A percentile compares a stretch with the other conserved stretches of the same genome.
Conservation (phyloP, 2,888 invertebrate genomes). For the Pelosia muscerda region DNA sequence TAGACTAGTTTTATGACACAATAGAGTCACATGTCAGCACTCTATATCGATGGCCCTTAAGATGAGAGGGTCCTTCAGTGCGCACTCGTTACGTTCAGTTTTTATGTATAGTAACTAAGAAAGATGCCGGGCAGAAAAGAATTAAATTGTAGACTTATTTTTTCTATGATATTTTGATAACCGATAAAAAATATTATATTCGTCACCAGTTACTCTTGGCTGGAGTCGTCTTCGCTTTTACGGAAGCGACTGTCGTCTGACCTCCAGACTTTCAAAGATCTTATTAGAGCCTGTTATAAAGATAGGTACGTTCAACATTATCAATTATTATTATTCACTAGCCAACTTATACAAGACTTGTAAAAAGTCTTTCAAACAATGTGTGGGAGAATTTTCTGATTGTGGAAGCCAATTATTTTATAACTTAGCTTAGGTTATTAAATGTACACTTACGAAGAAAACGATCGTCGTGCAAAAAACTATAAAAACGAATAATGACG, state of each 20-base stretch:
- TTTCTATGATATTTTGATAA: too few relatives aligned
- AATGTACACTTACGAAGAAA: background rate
- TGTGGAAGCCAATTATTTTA: background rate
- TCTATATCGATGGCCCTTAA: constrained; percentile 4
- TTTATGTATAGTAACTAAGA: background rate
- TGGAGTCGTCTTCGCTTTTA: too few relatives aligned
- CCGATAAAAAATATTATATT: too few relatives aligned
- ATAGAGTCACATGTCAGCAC: constrained; percentile 13
- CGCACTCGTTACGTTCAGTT: background rate
- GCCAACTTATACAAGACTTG: too few relatives aligned
- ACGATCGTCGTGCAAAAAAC: background rate
- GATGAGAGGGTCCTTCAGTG: constrained; percentile 3
- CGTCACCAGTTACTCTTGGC: too few relatives aligned
- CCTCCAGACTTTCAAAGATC: too few relatives aligned
- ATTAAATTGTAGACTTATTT: background rate
- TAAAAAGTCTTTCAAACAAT: too few relatives aligned
- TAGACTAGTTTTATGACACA: constrained; percentile 7
- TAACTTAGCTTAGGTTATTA: background rate
- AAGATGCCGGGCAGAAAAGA: background rate
- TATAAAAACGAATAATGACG: background rate
- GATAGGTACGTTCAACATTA: too few relatives aligned
- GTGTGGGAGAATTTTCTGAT: background rate
- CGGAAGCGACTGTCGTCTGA: too few relatives aligned
- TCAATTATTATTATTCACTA: too few relatives aligned
- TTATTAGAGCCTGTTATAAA: too few relatives aligned